Percentiles rank a stretch among this genome's conserved stretches.
Evolutionary conservation across 2,888 invertebrate genomes (phyloP).

Genomic region (Azorinus chamasolen): DNA sequence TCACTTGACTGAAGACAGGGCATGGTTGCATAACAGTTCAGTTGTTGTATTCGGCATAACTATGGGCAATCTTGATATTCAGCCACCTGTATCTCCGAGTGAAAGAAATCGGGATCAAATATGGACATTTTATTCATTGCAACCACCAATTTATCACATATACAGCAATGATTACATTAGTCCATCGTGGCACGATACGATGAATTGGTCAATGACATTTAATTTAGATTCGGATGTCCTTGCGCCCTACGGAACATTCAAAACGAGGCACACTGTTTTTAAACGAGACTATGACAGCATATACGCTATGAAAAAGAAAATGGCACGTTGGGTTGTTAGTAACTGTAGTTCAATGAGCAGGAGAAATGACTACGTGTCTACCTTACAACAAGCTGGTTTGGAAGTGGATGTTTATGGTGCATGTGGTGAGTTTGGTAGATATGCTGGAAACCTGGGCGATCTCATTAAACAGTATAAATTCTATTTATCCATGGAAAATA

Average conservation of each 20-base stretch:
- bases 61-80: too few relatives aligned
- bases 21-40: too few relatives aligned
- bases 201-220: constrained; percentile 32
- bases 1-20: too few relatives aligned
- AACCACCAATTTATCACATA: too few relatives aligned
- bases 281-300: constrained; percentile 16
- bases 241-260: constrained; percentile 2
- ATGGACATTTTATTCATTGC: too few relatives aligned
- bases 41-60: too few relatives aligned
- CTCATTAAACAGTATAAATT: constrained; percentile 53
- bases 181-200: not conserved
- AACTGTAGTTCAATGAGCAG: constrained; percentile 1
- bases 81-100: too few relatives aligned
- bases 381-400: not conserved
- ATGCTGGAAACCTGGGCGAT: constrained; percentile 11
- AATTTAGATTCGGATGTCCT: constrained; percentile 18
- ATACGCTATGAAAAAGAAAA: constrained; percentile 15
- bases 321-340: constrained; percentile 24
- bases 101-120: too few relatives aligned
- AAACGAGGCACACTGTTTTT: not conserved
- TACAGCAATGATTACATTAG: not conserved
- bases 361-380: not conserved
- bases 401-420: constrained; percentile 15
- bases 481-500: constrained; percentile 46
- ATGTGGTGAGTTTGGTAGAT: too few relatives aligned